Percentiles rank a stretch among this genome's conserved stretches.
phyloP scores from a whole-genome alignment of 2,797 vertebrate genomes.

The Onychomys leucogaster region DNA sequence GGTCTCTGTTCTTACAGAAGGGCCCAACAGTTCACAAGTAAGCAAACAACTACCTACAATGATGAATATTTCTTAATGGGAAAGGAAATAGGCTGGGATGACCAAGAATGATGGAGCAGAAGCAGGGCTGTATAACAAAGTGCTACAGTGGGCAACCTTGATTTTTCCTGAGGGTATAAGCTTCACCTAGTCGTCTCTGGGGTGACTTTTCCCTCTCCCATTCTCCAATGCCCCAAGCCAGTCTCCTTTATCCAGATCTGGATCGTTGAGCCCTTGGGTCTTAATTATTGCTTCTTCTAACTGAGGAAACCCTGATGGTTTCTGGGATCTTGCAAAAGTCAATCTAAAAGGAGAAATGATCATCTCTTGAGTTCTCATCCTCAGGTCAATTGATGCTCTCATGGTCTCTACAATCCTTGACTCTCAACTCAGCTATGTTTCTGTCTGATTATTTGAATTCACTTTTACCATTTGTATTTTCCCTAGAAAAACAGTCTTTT shows the following conservation, averaged over 20 bases:
- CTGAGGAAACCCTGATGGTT: neutral
- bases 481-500: neutral
- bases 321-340: neutral
- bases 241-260: neutral
- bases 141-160: neutral
- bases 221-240: neutral
- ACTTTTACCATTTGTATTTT: conserved; percentile 46
- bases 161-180: neutral
- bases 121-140: neutral
- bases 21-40: neutral
- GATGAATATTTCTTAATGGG: neutral
- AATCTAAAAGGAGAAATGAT: neutral
- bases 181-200: neutral
- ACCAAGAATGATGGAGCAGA: neutral
- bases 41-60: neutral
- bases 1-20: neutral
- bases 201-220: neutral
- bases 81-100: neutral
- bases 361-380: neutral
- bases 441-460: neutral
- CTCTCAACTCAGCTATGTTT: neutral
- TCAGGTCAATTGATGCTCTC: neutral
- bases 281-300: neutral
- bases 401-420: neutral
- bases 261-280: neutral